phyloP scores from a whole-genome alignment of 2,113 vertebrate genomes.

The Zeus faber region DNA sequence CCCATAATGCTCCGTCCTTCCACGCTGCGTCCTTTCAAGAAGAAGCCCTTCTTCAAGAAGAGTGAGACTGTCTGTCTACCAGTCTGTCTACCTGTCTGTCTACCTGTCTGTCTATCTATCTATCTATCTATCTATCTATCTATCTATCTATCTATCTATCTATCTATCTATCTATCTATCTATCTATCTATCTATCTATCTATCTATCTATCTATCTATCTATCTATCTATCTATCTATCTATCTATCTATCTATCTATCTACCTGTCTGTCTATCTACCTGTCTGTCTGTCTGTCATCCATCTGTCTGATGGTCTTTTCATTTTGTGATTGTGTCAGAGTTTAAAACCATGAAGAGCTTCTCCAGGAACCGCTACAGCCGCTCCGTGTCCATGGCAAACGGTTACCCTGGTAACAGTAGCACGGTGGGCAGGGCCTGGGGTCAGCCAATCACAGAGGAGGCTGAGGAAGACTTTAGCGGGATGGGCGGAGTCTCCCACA shows the following conservation, averaged over 20 bases:
- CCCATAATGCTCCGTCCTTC: conserved; percentile 28
- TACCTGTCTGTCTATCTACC: not conserved
- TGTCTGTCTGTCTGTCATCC: conserved; percentile 7
- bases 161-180: conserved; percentile 10
- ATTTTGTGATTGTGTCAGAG: conserved; percentile 68
- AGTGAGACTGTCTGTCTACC: conserved; percentile 72
- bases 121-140: too few species aligned
- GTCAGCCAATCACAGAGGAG: conserved; percentile 55
- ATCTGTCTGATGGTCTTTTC: conserved; percentile 1
- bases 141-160: not conserved
- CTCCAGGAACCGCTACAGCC: conserved; percentile 80
- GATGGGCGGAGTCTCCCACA: conserved; percentile 73
- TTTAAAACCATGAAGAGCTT: conserved; percentile 83
- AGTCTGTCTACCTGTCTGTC: not conserved
- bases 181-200: too few species aligned
- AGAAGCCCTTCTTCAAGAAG: conserved; percentile 86
- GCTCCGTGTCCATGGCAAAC: conserved; percentile 62
- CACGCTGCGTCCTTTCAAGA: conserved; percentile 60
- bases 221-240: conserved; percentile 7
- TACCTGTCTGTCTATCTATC: too few species aligned
- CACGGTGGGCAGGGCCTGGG: conserved; percentile 37
- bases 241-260: not conserved
- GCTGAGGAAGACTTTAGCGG: conserved; percentile 87
- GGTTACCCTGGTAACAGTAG: conserved; percentile 73
- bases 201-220: not conserved